Percentiles rank a stretch among this genome's conserved stretches.
These are phyloP conservation scores for Brachyhypopomus occidentalis DNA, from an alignment of 2,113 vertebrate species.

Conservation along the genomic window DNA sequence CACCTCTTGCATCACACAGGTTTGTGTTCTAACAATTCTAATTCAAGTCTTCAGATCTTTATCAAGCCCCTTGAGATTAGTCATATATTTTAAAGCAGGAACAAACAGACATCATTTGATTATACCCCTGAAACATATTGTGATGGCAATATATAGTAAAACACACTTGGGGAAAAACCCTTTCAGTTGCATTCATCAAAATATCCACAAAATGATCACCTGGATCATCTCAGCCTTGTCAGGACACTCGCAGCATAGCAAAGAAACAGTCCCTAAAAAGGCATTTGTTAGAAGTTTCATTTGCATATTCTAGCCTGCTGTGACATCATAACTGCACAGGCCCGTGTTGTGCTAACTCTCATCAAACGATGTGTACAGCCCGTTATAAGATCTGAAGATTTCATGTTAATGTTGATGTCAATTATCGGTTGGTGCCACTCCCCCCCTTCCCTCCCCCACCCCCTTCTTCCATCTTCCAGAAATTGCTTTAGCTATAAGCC, in stretches of 20 bases:
- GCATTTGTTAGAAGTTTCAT: too few species aligned
- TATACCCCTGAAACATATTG: too few species aligned
- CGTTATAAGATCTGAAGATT: conserved; percentile 15
- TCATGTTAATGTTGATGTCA: conserved; percentile 47
- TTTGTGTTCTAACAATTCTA: background rate
- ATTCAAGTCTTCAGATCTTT: background rate
- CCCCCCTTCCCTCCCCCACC: conserved; percentile 34
- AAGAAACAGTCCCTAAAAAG: too few species aligned
- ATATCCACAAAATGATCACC: too few species aligned
- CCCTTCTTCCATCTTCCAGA: conserved; percentile 27
- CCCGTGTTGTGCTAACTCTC: too few species aligned
- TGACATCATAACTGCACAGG: too few species aligned
- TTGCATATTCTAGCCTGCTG: too few species aligned
- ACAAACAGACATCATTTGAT: background rate
- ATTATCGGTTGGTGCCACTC: conserved; percentile 36
- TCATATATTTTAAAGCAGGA: background rate
- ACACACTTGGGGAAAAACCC: too few species aligned
- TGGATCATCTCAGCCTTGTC: too few species aligned
- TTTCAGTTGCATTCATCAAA: too few species aligned
- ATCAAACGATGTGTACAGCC: background rate
- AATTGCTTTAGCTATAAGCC: conserved; percentile 51
- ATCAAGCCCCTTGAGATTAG: background rate
- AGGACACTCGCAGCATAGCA: too few species aligned
- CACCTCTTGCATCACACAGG: background rate
- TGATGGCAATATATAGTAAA: too few species aligned